Base-by-base conservation (phyloP, 1,140 invertebrate genomes). In the Homalodisca vitripennis region DNA sequence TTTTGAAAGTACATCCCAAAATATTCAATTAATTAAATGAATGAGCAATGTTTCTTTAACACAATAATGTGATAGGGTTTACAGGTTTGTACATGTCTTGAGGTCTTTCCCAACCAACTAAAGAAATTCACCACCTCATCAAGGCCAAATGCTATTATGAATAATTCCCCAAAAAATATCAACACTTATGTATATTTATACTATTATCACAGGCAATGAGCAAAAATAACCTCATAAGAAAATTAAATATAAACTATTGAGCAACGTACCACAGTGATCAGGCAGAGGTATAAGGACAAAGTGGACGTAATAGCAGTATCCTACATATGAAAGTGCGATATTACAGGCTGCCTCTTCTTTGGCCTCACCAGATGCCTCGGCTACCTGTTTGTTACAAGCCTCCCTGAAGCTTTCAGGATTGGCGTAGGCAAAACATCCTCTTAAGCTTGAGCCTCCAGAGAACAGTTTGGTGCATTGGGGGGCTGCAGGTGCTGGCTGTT, bases 401-500 rank as follows among this genome's bases (percentile, higher is more conserved):
- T 84, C 81, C 72, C 87, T 88, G 78, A 78, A 84, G 31, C 55
- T 51, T 41, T 70, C 68, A 24, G 80, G 77, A 68, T 79, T 77
- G 0, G 81, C 76, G 48, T 79, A 80, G 67, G 79, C 78, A 74
- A 81, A 82, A 73, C 80, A 82, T 1, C 73, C 60, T 29, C 80
- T 82, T 27, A 91, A 75, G 0, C 84, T 73, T 0, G 88, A 88
- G 65, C 82, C 79, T 53, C 83, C 79, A 24, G 84, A 80, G 78
- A 92, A 91, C 34, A 90, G 83, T 34, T 86, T 81, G 1, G 85
- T 84, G 73, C 90, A 92, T 71, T 77, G 27, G 68, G 74, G 48
- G 17, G 75, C 63, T 12, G 66, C 66, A 47, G 70, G 51, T 47
- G 67, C 22, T 72, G 48, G 75, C 71, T 84, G 82, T 60, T 84